Base-by-base conservation (phyloP, 2,888 invertebrate genomes). In the Oligia fasciuncula region DNA sequence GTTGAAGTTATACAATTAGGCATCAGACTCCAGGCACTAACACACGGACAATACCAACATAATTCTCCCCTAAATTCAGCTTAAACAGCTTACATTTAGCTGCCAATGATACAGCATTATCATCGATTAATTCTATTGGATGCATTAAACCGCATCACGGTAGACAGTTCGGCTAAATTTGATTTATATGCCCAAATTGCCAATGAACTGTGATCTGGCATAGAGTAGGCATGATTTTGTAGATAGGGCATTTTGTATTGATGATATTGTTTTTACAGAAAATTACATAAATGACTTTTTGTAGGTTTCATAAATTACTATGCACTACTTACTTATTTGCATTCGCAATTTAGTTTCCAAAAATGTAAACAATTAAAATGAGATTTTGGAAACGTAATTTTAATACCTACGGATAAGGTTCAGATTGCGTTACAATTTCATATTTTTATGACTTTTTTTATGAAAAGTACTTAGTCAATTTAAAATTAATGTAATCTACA, bases 131-230 rank as follows among this genome's bases (percentile, higher is more conserved):
- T 86, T 80, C 85, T 73, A 85, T 71, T 65, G 80, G 35, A 71
- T 77, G 76, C 83, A 87, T 87, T 80, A 83, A 63, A 29, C 74
- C 74, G 54, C 86, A 86, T 79, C 75, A 74, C 83, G 86, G 81
- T 90, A 89, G 91, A 86, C 91, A 88, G 89, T 90, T 91, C 91
- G 90, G 91, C 90, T 87, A 90, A 91, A 93, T 92, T 92, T 93
- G 94, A 94, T 94, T 93, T 94, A 93, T 93, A 85, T 76, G 78
- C 86, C 84, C 76, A 90, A 92, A 91, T 91, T 91, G 85, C 91
- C 93, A 92, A 92, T 93, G 92, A 92, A 90, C 93, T 91, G 91
- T 89, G 80, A 90, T 83, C 72, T 73, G 60, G 0, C 91, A 92
- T 79, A 92, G 93, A 92, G 77, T 81, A 88, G 46, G 6, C 1